These are phyloP conservation scores for Hetaerina titia DNA, from an alignment of 2,888 invertebrate species.

Conservation along the genomic window DNA sequence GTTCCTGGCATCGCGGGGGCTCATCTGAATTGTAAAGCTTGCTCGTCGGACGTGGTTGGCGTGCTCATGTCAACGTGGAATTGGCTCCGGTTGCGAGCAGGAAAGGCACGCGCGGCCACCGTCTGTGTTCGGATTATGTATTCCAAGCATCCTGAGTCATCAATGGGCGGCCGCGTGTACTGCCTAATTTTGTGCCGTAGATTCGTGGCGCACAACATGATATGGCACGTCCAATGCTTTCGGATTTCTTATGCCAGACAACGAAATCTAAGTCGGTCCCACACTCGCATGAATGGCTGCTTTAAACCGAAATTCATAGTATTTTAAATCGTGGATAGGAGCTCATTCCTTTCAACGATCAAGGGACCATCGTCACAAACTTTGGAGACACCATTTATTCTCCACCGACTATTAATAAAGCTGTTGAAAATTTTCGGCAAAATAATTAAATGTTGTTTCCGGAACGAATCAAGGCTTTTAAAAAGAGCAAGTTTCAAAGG, in stretches of 20 bases:
- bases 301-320: neutral
- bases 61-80: neutral
- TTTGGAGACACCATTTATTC: no score
- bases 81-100: neutral
- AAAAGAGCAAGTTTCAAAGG: no score
- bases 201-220: neutral
- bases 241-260: neutral
- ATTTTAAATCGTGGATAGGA: neutral
- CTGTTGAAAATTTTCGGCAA: no score
- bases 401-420: no score
- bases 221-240: neutral
- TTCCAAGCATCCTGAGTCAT: slow-evolving; percentile 21
- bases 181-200: slow-evolving; percentile 3
- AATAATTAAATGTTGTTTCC: no score
- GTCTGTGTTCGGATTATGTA: slow-evolving; percentile 24
- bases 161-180: slow-evolving; percentile 29
- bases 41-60: neutral
- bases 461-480: no score
- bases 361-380: no score
- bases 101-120: neutral
- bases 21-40: slow-evolving; percentile 12
- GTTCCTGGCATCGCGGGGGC: neutral
- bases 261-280: neutral
- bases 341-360: no score
- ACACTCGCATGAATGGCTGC: neutral